A percentile compares a stretch with the other conserved stretches of the same genome.
phyloP scores from a whole-genome alignment of 2,888 invertebrate species.

The Psococerastis gibbosa region DNA sequence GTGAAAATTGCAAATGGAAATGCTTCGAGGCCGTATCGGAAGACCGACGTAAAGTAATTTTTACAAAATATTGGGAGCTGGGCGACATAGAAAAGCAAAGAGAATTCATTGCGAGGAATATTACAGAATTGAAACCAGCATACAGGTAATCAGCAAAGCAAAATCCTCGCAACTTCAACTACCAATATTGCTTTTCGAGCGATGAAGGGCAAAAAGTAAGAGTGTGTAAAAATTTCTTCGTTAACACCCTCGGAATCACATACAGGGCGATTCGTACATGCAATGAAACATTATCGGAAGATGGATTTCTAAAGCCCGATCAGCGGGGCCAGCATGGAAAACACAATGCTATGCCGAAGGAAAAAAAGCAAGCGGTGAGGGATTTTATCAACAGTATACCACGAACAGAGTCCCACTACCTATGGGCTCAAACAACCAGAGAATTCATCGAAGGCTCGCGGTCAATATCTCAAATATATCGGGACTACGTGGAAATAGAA shows the following conservation, averaged over 20 bases:
- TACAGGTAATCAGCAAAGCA: background rate
- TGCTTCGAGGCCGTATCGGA: no score
- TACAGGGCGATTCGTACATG: background rate
- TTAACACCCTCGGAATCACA: background rate
- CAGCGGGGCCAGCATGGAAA: background rate
- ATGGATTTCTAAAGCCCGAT: background rate
- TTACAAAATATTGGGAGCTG: background rate
- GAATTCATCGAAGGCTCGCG: background rate
- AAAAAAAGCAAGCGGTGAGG: background rate
- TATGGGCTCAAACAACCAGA: conserved; percentile 3
- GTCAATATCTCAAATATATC: conserved; percentile 1
- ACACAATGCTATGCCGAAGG: no score
- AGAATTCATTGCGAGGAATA: background rate
- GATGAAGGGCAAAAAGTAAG: background rate
- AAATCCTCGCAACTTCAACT: background rate
- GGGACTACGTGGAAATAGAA: conserved; percentile 9
- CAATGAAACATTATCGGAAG: background rate
- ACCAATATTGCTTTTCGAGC: background rate
- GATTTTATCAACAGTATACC: background rate
- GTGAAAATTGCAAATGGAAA: no score
- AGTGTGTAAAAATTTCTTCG: background rate
- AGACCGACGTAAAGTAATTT: no score
- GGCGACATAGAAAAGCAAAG: background rate
- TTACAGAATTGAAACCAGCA: background rate
- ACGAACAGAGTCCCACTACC: background rate